Evolutionary conservation across 2,888 invertebrate genomes (phyloP), one percentile per base, ranked within the genome.

Genomic region (Vanessa cardui): DNA sequence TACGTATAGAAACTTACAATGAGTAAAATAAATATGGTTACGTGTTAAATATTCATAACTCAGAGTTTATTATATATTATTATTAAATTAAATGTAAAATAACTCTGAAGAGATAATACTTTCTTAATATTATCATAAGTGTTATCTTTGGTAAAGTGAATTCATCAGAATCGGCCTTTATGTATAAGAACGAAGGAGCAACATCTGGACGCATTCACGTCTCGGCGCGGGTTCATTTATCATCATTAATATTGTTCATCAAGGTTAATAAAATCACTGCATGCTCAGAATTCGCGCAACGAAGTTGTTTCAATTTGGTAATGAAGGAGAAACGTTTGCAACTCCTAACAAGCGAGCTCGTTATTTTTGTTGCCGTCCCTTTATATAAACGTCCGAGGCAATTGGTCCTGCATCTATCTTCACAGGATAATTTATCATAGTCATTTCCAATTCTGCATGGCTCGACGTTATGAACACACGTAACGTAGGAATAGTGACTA

Each of bases 401-500:
- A 39, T 20, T 61, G 49, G 39, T 39, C n/a, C 12, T 21, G 50
- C 47, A 3, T 65, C 63, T 64, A 66, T 69, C 64, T 61, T 65
- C 54, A 65, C 33, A 45, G 62, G 45, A 58, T 66, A 71, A 71
- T 74, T 67, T 65, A 70, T 73, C 72, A 64, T 62, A 64, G 68
- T 80, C 81, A 83, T 85, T 82, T 81, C 76, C 83, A 80, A 85
- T 83, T 85, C 80, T 80, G 78, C 83, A 87, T 77, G 83, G 80
- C 73, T 76, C 77, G 74, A 77, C 62, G 71, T 78, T 79, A 76
- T 78, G 77, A 60, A 56, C 44, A 64, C 58, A 58, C 45, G 21
- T 50, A 65, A 52, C 26, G 26, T 26, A 65, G 33, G 54, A 31
- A 60, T 59, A 60, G 4, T 20, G 54, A 31, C 31, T 16, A 5